Conservation (phyloP, 2,888 invertebrate species). For the Chaetogeoica ovagalla region DNA sequence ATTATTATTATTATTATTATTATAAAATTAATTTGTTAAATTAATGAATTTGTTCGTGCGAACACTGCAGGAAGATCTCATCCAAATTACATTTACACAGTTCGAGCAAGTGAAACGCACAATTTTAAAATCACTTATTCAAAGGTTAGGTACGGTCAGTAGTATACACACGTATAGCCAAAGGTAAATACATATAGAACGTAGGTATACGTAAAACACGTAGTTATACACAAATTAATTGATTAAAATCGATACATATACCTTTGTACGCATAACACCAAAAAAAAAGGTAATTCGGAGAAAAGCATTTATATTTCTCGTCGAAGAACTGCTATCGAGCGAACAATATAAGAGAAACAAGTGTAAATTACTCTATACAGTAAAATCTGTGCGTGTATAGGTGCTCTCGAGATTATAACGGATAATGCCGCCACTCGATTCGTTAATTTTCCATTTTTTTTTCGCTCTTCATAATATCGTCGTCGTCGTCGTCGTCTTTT, state of each 20-base stretch:
- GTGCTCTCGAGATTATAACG: not conserved
- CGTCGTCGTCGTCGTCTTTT: not conserved
- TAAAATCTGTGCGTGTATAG: not conserved
- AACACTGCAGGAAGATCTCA: constrained; percentile 20
- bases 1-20: no score
- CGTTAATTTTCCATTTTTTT: not conserved
- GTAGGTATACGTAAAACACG: no score
- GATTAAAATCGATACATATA: constrained; percentile 33
- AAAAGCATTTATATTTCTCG: not conserved
- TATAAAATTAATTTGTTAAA: not conserved
- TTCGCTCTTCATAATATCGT: not conserved
- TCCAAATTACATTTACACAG: not conserved
- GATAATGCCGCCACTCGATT: not conserved
- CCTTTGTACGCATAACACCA: constrained; percentile 30
- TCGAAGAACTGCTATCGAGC: not conserved
- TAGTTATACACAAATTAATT: not conserved
- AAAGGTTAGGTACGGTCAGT: constrained; percentile 24
- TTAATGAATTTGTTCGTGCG: not conserved
- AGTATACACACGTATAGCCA: not conserved
- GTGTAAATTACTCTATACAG: not conserved
- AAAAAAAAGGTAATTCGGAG: not conserved
- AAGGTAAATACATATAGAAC: constrained; percentile 26
- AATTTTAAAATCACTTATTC: constrained; percentile 25
- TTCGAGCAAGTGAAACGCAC: constrained; percentile 26
- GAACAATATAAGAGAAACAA: not conserved